Evolutionary conservation across 2,113 vertebrate species (phyloP).

Genomic region (human): GRCh38 chr13:65004501-65005000

Average conservation of each 20-base stretch:
- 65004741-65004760: not conserved
- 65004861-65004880: not conserved
- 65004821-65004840: not conserved
- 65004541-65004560: not conserved
- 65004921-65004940: not conserved
- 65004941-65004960: not conserved
- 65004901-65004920: not conserved
- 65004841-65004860: not conserved
- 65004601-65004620: not conserved
- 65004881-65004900: not conserved
- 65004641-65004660: not conserved
- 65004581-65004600: not conserved
- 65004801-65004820: rapidly evolving
- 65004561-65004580: not conserved
- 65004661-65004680: not conserved
- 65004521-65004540: not conserved
- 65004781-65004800: not conserved
- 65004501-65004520: not conserved
- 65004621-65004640: not conserved
- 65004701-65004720: not conserved
- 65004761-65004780: not conserved
- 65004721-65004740: not conserved
- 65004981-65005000: not conserved
- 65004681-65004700: not conserved
- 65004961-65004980: not conserved